Base-by-base conservation (phyloP, 2,888 invertebrate genomes). In the Yponomeuta cagnagella region DNA sequence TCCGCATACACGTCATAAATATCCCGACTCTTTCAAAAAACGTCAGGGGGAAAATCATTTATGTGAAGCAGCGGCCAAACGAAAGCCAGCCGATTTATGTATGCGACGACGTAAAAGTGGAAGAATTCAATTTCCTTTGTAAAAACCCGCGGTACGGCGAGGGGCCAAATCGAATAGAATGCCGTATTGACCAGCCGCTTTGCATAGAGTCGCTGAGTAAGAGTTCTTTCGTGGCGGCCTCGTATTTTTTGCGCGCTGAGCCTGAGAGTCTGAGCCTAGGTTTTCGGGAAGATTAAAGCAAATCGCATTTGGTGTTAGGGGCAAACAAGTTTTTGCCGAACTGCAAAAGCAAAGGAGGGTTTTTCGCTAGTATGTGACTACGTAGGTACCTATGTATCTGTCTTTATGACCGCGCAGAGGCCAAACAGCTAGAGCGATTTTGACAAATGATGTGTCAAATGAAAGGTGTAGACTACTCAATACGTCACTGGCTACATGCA, bases 41-140 rank as follows among this genome's bases (percentile, higher is more conserved):
- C 33, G 65, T 65, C 65, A 65, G 33, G 8, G 10, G 10, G 31
- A 31, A 65, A 65, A 65, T 65, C 33, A 65, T 31, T 65, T 31
- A 30, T 65, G 65, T 31, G 65, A 10, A 68, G 43, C 68, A 15
- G 37, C 68, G 10, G 31, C 48, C 58, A 70, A 52, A 37, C 73
- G 71, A 72, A 72, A 72, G 69, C 70, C 67, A 72, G 71, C 71
- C 75, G 73, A 77, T 78, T 77, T 78, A 77, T 77, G 79, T 77
- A 68, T 68, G 75, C 78, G 78, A 75, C 77, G 74, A 78, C 78
- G 52, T 58, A 58, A 58, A 58, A 58, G 52, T 58, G 52, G 52
- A 79, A 77, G 81, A 83, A 86, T 85, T 82, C 87, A 87, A 87
- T 87, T 87, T 87, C 85, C 86, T 80, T 70, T 73, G 79, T 79